These are phyloP conservation scores for Eupithecia vulgata DNA, from an alignment of 2,888 invertebrate genomes.

Conservation along the genomic window DNA sequence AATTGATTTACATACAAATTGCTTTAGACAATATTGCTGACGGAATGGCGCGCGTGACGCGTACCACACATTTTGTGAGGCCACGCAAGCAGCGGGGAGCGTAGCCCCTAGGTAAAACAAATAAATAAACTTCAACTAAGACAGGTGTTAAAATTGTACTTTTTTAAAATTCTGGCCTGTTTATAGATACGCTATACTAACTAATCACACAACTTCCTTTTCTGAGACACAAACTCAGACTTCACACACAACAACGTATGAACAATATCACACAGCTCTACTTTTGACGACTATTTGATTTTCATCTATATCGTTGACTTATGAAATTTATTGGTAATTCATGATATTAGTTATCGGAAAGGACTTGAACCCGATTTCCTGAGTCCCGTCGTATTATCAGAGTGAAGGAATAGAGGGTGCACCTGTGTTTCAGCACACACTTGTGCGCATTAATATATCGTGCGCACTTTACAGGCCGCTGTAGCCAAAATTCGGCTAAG, in stretches of 20 bases:
- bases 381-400: no score
- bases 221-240: neutral
- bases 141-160: neutral
- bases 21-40: slow-evolving; percentile 84
- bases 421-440: no score
- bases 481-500: no score
- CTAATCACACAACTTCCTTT: neutral
- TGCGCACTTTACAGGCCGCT: no score
- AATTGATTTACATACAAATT: slow-evolving; percentile 85
- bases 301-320: neutral
- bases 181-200: neutral
- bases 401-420: no score
- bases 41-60: slow-evolving; percentile 81
- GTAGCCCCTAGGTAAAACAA: neutral
- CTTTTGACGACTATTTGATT: neutral
- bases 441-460: no score
- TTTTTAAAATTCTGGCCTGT: no score
- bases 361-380: no score
- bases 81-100: slow-evolving; percentile 48
- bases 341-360: no score
- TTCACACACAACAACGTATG: no score
- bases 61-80: slow-evolving; percentile 62
- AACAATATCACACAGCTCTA: neutral
- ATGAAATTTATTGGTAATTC: neutral
- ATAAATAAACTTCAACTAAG: neutral